Evolutionary conservation across 2,113 vertebrate species (phyloP).

Genomic region (Carlito syrichta): DNA sequence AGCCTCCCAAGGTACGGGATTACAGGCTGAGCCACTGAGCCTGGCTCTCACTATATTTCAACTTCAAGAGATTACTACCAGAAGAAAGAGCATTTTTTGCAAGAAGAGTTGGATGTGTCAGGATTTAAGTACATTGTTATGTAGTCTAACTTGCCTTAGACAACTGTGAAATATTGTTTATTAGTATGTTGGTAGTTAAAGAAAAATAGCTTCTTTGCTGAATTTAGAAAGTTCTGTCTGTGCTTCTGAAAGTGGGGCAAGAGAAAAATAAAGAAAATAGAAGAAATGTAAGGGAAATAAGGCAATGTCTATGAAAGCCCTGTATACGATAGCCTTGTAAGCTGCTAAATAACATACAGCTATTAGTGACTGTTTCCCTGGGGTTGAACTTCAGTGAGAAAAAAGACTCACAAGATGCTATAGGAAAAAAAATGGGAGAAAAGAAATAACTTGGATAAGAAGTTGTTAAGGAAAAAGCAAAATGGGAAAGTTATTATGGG

Average conservation of each 20-base stretch:
- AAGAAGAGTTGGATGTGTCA: not conserved
- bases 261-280: not conserved
- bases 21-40: no score
- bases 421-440: not conserved
- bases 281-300: not conserved
- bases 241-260: constrained; percentile 1
- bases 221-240: constrained; percentile 5
- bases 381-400: not conserved
- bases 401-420: not conserved
- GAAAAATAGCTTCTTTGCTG: constrained; percentile 1
- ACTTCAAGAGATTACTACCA: not conserved
- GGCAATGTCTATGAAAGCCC: not conserved
- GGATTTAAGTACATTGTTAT: not conserved
- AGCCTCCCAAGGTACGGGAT: no score
- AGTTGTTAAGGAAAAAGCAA: not conserved
- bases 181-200: not conserved
- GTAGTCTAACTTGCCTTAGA: not conserved
- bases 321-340: no score
- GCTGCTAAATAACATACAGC: not conserved
- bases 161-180: not conserved
- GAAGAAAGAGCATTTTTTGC: not conserved
- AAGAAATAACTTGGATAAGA: not conserved
- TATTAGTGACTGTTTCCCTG: not conserved
- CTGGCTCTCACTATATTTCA: not conserved
- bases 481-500: not conserved